A percentile compares a stretch with the other conserved stretches of the same genome.
phyloP scores from a whole-genome alignment of 1,140 invertebrate genomes.

The Brachystomella parvula region DNA sequence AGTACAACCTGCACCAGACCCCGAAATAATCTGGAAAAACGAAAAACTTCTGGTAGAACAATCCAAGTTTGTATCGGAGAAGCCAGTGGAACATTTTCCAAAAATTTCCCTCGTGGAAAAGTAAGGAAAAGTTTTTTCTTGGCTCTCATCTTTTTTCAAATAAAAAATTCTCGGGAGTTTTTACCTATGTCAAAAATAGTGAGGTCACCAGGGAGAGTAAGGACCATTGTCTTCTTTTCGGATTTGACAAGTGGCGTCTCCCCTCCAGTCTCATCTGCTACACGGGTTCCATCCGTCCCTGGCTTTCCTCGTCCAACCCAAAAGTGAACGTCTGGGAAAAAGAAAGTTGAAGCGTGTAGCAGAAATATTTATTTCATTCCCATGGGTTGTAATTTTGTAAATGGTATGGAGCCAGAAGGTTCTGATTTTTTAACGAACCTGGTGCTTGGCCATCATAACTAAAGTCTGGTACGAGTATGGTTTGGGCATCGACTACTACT shows the following conservation, averaged over 20 bases:
- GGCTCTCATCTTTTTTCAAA: not conserved
- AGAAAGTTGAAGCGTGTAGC: slow-evolving; percentile 18
- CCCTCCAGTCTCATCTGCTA: slow-evolving; percentile 83
- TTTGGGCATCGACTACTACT: slow-evolving; percentile 82
- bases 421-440: too few species aligned
- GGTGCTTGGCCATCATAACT: slow-evolving; percentile 83
- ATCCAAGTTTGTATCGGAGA: too few species aligned
- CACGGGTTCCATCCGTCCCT: slow-evolving; percentile 64
- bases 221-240: slow-evolving; percentile 73
- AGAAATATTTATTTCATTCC: not conserved
- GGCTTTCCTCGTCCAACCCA: slow-evolving; percentile 77
- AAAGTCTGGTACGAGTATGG: slow-evolving; percentile 74
- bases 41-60: too few species aligned
- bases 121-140: not conserved
- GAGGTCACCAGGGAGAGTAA: slow-evolving; percentile 69
- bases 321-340: slow-evolving; percentile 73
- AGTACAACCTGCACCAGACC: slow-evolving; percentile 79
- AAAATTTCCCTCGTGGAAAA: not conserved
- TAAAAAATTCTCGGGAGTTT: not conserved
- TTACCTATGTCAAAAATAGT: slow-evolving; percentile 65
- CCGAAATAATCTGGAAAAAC: slow-evolving; percentile 59
- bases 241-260: slow-evolving; percentile 66
- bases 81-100: not conserved
- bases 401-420: too few species aligned
- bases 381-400: too few species aligned